A percentile compares a stretch with the other conserved stretches of the same genome.
Conservation (phyloP, 1,140 invertebrate genomes). For the Rhopalosiphum padi region DNA sequence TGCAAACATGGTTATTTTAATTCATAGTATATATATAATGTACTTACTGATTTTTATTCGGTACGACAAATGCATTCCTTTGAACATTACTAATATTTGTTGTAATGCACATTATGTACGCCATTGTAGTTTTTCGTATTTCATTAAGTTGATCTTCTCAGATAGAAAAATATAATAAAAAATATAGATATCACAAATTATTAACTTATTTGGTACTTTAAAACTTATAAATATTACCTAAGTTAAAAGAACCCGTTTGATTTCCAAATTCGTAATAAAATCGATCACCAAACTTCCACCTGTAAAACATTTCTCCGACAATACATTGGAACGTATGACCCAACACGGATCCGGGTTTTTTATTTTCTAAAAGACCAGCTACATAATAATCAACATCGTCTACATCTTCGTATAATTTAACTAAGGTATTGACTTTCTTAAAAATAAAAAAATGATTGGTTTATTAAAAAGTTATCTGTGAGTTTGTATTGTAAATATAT, state of each 20-base stretch:
- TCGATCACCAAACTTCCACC: constrained; percentile 80
- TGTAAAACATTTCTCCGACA: constrained; percentile 84
- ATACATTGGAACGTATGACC: constrained; percentile 94
- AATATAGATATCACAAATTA: neutral
- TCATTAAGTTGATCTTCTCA: constrained; percentile 79
- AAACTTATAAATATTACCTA: constrained; percentile 67
- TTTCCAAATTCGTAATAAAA: constrained; percentile 82
- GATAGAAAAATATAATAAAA: neutral
- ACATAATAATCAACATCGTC: constrained; percentile 90
- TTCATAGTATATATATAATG: too few relatives aligned
- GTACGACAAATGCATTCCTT: constrained; percentile 5
- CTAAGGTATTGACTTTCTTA: constrained; percentile 65
- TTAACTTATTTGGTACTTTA: too few relatives aligned
- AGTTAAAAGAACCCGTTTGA: constrained; percentile 71
- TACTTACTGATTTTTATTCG: neutral
- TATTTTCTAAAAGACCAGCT: constrained; percentile 87
- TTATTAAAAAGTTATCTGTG: too few relatives aligned
- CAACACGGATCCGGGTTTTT: constrained; percentile 76
- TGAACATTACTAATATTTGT: constrained; percentile 41
- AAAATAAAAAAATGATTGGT: too few relatives aligned
- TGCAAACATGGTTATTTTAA: too few relatives aligned
- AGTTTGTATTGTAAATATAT: too few relatives aligned
- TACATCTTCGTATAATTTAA: constrained; percentile 69
- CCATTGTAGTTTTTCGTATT: constrained; percentile 81
- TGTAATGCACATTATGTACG: constrained; percentile 84